A percentile compares a stretch with the other conserved stretches of the same genome.
Conservation (phyloP, 2,113 vertebrate genomes). For the Otus sunia region DNA sequence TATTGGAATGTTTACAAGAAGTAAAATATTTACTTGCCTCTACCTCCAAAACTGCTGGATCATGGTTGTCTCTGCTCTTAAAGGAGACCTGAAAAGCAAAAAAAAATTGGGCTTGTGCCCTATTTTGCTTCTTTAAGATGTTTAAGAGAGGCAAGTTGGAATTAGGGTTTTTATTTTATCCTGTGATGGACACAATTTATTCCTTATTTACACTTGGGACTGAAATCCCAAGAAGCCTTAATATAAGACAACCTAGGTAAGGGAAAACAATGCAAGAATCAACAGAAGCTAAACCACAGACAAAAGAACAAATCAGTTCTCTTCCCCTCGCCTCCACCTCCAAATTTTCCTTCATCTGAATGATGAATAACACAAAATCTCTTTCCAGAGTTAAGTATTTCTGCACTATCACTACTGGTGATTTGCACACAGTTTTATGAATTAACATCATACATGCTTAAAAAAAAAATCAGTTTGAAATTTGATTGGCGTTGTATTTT, state of each 20-base stretch:
- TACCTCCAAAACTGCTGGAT: conserved; percentile 67
- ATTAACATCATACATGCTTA: not conserved
- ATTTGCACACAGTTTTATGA: not conserved
- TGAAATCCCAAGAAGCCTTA: not conserved
- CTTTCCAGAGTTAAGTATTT: not conserved
- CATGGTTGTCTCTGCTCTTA: conserved; percentile 65
- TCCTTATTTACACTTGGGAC: not conserved
- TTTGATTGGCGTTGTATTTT: not conserved
- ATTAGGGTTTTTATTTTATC: not conserved
- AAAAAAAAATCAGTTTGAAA: not conserved
- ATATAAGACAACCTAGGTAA: not conserved
- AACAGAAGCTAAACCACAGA: not conserved
- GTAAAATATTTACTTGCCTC: conserved; percentile 69
- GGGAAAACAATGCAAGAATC: not conserved
- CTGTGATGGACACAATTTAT: not conserved
- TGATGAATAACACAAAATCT: not conserved
- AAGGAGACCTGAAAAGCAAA: conserved; percentile 68
- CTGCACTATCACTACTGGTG: not conserved
- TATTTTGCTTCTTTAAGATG: conserved; percentile 58
- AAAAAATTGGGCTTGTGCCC: conserved; percentile 65
- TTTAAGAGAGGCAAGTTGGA: conserved; percentile 2
- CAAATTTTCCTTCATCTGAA: not conserved
- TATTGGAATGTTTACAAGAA: conserved; percentile 21
- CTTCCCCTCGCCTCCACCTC: not conserved
- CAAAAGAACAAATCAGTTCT: not conserved